Evolutionary conservation across 2,888 invertebrate species (phyloP), one percentile per base, ranked within the genome.

Genomic region (Ferdinandea cuprea): DNA sequence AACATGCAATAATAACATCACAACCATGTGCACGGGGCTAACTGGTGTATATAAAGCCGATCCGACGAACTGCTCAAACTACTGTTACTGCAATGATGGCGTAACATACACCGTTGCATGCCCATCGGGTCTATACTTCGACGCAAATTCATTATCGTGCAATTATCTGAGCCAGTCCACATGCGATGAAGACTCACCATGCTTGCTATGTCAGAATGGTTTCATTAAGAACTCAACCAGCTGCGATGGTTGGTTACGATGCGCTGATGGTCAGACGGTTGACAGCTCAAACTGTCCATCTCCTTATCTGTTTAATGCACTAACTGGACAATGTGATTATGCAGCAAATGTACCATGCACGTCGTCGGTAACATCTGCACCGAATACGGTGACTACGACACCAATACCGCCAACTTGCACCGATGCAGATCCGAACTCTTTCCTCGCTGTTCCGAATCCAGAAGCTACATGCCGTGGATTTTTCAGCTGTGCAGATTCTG

Each of bases 381-480:
- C 63, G 8, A 2, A 9, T 15, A 25, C 4, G 15, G 7, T 1
- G 13, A 4, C 21, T 2, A 11, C 4, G 7, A 8, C 30, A 2
- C 63, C 56, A 11, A 3, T 0, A 2, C 1, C 21, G 2, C 19
- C 30, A 0, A 0, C 13, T 4, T 2, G 1, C 13, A 9, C 17
- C 0, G 66, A 66, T 8, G 61, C 2, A 11, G 7, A 19, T 4
- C 19, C 4, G 21, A 7, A 11, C 1, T 25, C 2, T 7, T 13
- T 6, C 48, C n/a, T n/a, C 3, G 17, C n/a, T 5, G 7, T 9
- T 1, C 1, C 28, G 6, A 89, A 88, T 32, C 66, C 89, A 0
- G 61, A 87, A 1, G 89, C 89, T 58, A 81, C 85, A 21, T 89
- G 89, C 37, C 86, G 87, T 40, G 89, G 89, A 30, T 90, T 88